phyloP scores from a whole-genome alignment of 2,113 vertebrate species.

The Manacus vitellinus region DNA sequence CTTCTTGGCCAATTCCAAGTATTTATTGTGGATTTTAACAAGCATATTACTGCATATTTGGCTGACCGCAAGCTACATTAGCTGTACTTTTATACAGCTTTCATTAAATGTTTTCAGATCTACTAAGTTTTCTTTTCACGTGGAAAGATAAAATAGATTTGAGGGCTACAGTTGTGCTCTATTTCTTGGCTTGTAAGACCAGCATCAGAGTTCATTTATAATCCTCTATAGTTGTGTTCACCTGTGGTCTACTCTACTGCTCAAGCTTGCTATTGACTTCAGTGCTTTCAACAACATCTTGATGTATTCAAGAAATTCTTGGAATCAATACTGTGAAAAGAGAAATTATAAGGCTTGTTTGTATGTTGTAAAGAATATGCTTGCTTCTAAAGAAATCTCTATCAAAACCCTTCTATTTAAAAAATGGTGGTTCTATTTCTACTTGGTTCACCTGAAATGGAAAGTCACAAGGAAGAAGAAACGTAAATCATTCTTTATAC shows the following conservation, averaged over 20 bases:
- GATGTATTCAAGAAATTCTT: not conserved
- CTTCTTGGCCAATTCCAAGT: not conserved
- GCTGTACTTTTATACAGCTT: not conserved
- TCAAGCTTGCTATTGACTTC: not conserved
- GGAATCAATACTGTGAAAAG: not conserved
- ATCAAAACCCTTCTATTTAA: not conserved
- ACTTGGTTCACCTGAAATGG: not conserved
- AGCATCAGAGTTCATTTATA: not conserved
- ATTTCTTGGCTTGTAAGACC: not conserved
- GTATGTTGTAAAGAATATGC: not conserved
- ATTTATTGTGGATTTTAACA: not conserved
- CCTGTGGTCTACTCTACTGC: not conserved
- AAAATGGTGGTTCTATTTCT: not conserved
- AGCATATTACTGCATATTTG: not conserved
- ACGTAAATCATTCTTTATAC: not conserved
- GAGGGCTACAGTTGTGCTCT: not conserved
- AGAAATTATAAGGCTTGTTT: not conserved
- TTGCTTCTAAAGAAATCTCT: not conserved
- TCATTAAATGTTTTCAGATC: not conserved
- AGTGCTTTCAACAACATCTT: not conserved
- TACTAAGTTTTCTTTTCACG: not conserved
- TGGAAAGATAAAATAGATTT: not conserved
- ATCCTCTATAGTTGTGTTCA: not conserved
- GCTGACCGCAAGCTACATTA: not conserved
- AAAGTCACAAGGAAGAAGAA: not conserved